Evolutionary conservation across 2,113 vertebrate genomes (phyloP), one percentile per base, ranked within the genome.

Genomic region (Syrmaticus mikado): DNA sequence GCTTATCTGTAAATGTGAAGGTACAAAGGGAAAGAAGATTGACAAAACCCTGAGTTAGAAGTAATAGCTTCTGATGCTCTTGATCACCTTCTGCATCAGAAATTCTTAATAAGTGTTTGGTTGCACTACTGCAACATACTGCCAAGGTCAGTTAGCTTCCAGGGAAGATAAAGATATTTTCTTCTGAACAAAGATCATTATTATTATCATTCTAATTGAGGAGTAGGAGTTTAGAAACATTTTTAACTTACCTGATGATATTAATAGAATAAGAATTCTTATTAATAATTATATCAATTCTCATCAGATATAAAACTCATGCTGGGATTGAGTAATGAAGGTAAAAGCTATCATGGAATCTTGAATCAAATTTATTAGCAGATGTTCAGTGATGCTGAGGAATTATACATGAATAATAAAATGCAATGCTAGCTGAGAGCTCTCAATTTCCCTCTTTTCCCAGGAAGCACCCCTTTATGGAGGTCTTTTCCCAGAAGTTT

Each of bases 281-380:
- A 88, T 70, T 84, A 93, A 96, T 96, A 97, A 90, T 67, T 97
- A 90, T 67, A 58, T 85, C 62, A 96, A 86, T 96, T 97, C 87
- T 97, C 94, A 94, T 92, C 94, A 95, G 81, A 96, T 57, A 58
- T 71, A 85, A 92, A 96, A 48, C 93, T 95, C 94, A 91, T 94
- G 91, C 89, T 83, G 93, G 66, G 85, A 96, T 84, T 96, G 95
- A 97, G 88, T 94, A 92, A 96, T 96, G 91, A 97, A 93, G 88
- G 86, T 92, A 92, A 96, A 96, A 96, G 81, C 85, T 96, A 95
- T 95, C 90, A 75, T 40, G n/a, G 75, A 97, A 93, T 94, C 91
- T 90, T 90, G 92, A 97, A 94, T 94, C 90, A 95, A 94, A 97
- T 97, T 96, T 97, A 96, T 97, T 96, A 97, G 80, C 97, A 97